phyloP scores from a whole-genome alignment of 2,113 vertebrate species.

The Semicossyphus pulcher region DNA sequence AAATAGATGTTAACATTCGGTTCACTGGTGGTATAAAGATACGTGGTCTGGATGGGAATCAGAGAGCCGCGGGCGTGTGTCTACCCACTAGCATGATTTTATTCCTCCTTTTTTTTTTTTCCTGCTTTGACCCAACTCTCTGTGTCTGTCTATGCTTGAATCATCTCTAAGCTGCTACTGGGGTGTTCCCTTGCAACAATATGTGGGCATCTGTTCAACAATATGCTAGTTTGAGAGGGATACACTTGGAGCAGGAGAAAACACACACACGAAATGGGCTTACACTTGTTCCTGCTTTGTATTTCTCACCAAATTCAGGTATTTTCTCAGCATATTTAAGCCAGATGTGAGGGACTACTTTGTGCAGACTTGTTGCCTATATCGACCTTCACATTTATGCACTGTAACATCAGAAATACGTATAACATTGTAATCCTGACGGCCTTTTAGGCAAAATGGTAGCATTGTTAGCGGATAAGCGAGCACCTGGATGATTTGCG shows the following conservation, averaged over 20 bases:
- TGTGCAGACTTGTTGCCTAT: neutral
- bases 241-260: conserved; percentile 39
- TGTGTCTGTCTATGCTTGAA: conserved; percentile 59
- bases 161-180: conserved; percentile 60
- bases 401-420: conserved; percentile 19
- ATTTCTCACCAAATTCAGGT: neutral
- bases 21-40: conserved; percentile 56
- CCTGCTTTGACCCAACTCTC: conserved; percentile 63
- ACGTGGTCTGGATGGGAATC: conserved; percentile 56
- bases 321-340: conserved; percentile 14
- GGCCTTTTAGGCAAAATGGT: conserved; percentile 7
- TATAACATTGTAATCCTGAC: conserved; percentile 11
- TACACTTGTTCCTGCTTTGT: conserved; percentile 8
- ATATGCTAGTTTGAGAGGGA: conserved; percentile 60
- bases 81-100: conserved; percentile 61
- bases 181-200: conserved; percentile 59
- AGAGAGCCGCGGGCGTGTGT: conserved; percentile 53
- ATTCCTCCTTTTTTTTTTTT: conserved; percentile 26
- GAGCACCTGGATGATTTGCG: conserved; percentile 1
- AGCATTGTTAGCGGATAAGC: neutral
- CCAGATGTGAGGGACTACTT: conserved; percentile 19
- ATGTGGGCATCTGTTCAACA: conserved; percentile 70
- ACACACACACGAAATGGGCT: neutral
- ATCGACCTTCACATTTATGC: conserved; percentile 3
- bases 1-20: conserved; percentile 57